Evolutionary conservation across 1,140 invertebrate genomes (phyloP).

Genomic region (Panagrolaimus sp.): DNA sequence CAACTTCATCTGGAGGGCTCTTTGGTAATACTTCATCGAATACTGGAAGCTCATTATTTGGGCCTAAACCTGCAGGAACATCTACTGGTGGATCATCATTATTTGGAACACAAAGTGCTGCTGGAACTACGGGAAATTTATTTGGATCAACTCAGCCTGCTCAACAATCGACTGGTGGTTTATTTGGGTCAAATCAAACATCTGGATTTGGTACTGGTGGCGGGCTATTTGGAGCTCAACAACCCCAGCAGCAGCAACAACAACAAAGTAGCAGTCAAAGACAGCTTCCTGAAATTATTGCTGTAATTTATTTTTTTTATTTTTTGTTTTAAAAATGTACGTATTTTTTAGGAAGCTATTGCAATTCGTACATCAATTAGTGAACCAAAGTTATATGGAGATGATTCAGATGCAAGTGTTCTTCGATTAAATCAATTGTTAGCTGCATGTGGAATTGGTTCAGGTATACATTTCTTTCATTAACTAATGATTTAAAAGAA

Average conservation of each 20-base stretch:
- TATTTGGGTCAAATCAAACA: not conserved
- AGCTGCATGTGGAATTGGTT: conserved; percentile 28
- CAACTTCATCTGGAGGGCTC: too few species aligned
- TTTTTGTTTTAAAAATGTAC: not conserved
- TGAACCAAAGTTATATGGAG: conserved; percentile 28
- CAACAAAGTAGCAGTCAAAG: not conserved
- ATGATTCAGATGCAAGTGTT: conserved; percentile 30
- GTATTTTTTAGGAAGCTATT: conserved; percentile 19
- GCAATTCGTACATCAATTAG: conserved; percentile 28
- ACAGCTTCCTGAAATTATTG: not conserved
- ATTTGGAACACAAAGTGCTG: not conserved
- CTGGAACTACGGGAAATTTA: not conserved
- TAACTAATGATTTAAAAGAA: too few species aligned
- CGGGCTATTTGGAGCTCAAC: too few species aligned
- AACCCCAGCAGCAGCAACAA: too few species aligned
- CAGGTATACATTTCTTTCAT: too few species aligned
- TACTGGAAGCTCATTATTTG: not conserved
- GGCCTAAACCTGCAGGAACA: not conserved
- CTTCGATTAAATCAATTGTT: conserved; percentile 30
- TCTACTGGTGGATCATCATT: not conserved
- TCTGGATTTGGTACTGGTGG: not conserved
- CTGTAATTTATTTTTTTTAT: not conserved
- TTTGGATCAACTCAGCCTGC: not conserved
- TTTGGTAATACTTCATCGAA: too few species aligned
- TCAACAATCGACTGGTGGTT: not conserved